These are phyloP conservation scores for Agonopterix arenella DNA, from an alignment of 2,888 invertebrate genomes.

Conservation along the genomic window DNA sequence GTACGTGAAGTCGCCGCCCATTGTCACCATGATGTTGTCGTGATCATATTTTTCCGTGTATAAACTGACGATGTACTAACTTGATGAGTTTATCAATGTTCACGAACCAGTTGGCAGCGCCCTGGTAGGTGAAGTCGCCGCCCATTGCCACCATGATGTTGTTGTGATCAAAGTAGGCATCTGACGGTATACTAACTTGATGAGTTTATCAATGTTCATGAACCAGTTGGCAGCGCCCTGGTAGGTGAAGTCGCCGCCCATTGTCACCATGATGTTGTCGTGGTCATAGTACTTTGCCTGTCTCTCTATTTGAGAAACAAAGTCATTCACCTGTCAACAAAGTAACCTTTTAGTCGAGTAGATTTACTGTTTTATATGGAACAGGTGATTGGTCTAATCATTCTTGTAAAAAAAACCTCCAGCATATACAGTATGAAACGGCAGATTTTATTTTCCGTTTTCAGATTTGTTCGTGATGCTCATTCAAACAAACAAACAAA, in stretches of 20 bases:
- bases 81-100: constrained; percentile 93
- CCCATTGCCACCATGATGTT: constrained; percentile 94
- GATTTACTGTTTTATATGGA: no score
- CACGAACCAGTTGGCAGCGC: constrained; percentile 87
- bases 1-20: constrained; percentile 96
- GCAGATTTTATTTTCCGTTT: no score
- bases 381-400: no score
- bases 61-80: constrained; percentile 36
- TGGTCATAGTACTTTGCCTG: constrained; percentile 84
- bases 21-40: constrained; percentile 89
- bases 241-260: constrained; percentile 96
- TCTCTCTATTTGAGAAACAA: constrained; percentile 74
- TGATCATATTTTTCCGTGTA: constrained; percentile 80
- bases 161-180: constrained; percentile 80
- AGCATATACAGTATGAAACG: no score
- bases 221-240: constrained; percentile 89
- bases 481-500: no score
- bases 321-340: constrained; percentile 63
- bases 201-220: constrained; percentile 90
- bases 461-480: no score
- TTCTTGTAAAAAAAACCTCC: no score
- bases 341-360: no score
- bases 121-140: constrained; percentile 93
- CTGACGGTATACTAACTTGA: constrained; percentile 70
- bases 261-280: constrained; percentile 89